Base-by-base conservation (phyloP, 2,888 invertebrate species). In the Chrysodeixis includens region DNA sequence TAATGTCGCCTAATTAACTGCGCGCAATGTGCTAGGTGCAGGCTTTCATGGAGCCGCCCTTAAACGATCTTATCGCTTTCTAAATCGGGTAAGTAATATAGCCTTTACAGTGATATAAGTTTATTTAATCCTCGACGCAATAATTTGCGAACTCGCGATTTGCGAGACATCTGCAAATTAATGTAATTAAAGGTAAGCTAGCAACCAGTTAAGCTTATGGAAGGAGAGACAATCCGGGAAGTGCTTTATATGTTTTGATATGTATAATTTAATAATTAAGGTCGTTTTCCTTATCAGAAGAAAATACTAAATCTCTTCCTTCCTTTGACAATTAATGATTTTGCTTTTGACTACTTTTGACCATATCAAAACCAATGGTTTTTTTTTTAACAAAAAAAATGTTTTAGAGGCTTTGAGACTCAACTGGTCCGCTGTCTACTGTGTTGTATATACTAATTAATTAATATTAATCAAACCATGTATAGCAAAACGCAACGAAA, bases 1-100 rank as follows among this genome's bases (percentile, higher is more conserved):
- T 66, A 51, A 63, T 62, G 54, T 54, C 46, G 35, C 51, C 62
- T 74, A 77, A 76, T 64, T 69, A 77, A 74, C 54, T n/a, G 30
- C n/a, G 56, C 35, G 52, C 22, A 12, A n/a, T 20, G 20, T 10
- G 18, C 20, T 18, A 30, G 32, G 53, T 35, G 52, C 65, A 58
- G 46, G 46, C 61, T 69, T 74, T 74, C 55, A 69, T 61, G 53
- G 22, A 61, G 20, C 40, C 44, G 62, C 57, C 53, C 61, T 70
- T 66, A 63, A 52, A 49, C 35, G 40, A 60, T 49, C 16, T n/a
- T 54, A 66, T 61, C 32, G 62, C 63, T 76, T 78, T 74, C 66
- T 64, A 74, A 60, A 64, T 61, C 51, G 0, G 22, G 35, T 62
- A 56, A 20, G 30, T 66, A 62, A 66, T 62, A 46, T 59, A 59